A percentile compares a stretch with the other conserved stretches of the same genome.
These are phyloP conservation scores for Acronicta leporina DNA, from an alignment of 2,888 invertebrate species.

Conservation along the genomic window DNA sequence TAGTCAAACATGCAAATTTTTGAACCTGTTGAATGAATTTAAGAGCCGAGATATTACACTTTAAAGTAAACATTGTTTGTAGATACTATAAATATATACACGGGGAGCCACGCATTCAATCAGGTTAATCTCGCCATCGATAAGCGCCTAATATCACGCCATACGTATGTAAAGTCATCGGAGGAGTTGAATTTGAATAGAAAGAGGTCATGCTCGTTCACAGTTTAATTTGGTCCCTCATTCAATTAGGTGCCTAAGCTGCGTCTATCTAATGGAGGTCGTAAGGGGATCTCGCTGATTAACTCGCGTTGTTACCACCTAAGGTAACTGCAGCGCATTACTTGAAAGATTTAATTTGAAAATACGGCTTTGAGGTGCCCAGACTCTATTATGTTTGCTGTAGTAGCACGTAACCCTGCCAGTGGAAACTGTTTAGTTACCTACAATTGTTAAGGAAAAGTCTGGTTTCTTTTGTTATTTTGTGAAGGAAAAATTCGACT, in stretches of 20 bases:
- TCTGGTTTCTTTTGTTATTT: too few relatives aligned
- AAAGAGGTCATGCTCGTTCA: conserved; percentile 83
- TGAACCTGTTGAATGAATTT: too few relatives aligned
- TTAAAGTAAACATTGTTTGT: conserved; percentile 17
- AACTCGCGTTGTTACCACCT: conserved; percentile 82
- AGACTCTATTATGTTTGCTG: neutral
- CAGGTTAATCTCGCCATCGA: conserved; percentile 72
- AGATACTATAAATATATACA: conserved; percentile 38
- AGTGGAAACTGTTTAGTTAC: neutral
- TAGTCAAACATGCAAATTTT: too few relatives aligned
- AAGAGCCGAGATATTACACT: neutral
- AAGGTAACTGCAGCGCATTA: conserved; percentile 66
- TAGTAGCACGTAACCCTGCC: too few relatives aligned
- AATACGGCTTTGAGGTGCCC: conserved; percentile 32
- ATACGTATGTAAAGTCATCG: conserved; percentile 72
- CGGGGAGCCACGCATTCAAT: conserved; percentile 65
- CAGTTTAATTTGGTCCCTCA: conserved; percentile 86
- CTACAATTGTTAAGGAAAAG: too few relatives aligned
- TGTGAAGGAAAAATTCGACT: too few relatives aligned
- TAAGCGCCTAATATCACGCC: conserved; percentile 68
- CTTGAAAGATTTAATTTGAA: conserved; percentile 68
- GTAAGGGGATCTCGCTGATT: conserved; percentile 85
- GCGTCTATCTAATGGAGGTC: conserved; percentile 83
- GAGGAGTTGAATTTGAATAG: conserved; percentile 84
- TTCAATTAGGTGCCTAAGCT: conserved; percentile 85